These are phyloP conservation scores for Lacerta agilis DNA, from an alignment of 2,797 vertebrate genomes.

Conservation along the genomic window DNA sequence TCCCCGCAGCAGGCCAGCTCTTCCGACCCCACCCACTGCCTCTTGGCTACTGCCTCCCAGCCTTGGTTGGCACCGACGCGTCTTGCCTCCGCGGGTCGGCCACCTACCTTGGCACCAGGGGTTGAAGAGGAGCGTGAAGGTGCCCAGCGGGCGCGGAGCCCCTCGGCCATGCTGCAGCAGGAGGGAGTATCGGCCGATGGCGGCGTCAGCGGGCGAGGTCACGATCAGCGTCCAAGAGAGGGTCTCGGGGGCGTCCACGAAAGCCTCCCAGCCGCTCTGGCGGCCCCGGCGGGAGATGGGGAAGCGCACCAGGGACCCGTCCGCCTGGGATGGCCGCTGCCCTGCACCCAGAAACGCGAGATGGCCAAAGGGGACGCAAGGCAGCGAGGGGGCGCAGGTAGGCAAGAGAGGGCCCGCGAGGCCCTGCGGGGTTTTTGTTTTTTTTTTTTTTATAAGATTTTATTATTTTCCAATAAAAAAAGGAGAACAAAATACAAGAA, in stretches of 20 bases:
- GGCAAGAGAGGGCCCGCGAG: too few relatives aligned
- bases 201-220: conserved; percentile 83
- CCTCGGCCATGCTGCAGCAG: conserved; percentile 69
- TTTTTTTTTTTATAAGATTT: too few relatives aligned
- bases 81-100: neutral
- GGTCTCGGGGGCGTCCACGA: conserved; percentile 76
- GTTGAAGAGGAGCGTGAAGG: conserved; percentile 92
- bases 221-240: conserved; percentile 80
- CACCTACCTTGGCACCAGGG: conserved; percentile 86
- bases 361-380: conserved; percentile 24
- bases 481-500: too few relatives aligned
- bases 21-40: neutral
- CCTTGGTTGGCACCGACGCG: neutral
- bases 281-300: conserved; percentile 74
- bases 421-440: too few relatives aligned
- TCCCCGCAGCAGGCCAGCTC: neutral
- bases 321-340: conserved; percentile 77
- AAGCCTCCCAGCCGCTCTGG: conserved; percentile 69
- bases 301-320: conserved; percentile 81
- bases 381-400: neutral
- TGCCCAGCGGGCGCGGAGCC: conserved; percentile 70
- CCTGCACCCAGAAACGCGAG: conserved; percentile 73
- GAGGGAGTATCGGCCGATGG: conserved; percentile 87
- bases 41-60: neutral
- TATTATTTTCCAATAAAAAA: too few relatives aligned